These are phyloP conservation scores for Natator depressus DNA, from an alignment of 2,113 vertebrate species.

Conservation along the genomic window DNA sequence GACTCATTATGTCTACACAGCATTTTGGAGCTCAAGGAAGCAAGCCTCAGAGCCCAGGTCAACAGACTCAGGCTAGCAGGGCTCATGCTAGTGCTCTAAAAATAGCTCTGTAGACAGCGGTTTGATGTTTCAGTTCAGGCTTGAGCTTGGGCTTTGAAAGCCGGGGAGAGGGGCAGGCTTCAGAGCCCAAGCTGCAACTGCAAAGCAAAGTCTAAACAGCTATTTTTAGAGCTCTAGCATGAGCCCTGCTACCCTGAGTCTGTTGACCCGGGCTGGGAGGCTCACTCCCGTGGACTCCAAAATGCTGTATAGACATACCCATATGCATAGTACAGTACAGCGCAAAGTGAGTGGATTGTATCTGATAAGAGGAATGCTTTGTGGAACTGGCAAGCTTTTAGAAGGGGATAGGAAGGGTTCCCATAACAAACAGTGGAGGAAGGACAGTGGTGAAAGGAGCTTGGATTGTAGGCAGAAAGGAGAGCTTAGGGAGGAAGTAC, in stretches of 20 bases:
- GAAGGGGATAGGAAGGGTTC: background rate
- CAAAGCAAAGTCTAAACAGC: background rate
- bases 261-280: background rate
- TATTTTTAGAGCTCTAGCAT: background rate
- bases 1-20: background rate
- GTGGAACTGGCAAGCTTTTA: background rate
- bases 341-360: background rate
- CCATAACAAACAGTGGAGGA: background rate
- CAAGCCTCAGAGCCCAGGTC: background rate
- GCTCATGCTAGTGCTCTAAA: background rate
- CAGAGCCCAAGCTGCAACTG: background rate
- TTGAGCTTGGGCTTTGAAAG: background rate
- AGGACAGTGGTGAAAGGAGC: accelerated
- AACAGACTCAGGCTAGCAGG: background rate
- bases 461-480: background rate
- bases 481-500: background rate
- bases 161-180: background rate
- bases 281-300: background rate
- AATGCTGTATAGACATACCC: background rate
- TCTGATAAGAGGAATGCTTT: background rate
- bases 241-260: background rate
- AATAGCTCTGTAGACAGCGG: background rate
- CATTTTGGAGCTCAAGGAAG: background rate
- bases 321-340: background rate
- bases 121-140: background rate